Evolutionary conservation across 2,888 invertebrate genomes (phyloP), one percentile per base, ranked within the genome.

Genomic region (Archips xylosteana): DNA sequence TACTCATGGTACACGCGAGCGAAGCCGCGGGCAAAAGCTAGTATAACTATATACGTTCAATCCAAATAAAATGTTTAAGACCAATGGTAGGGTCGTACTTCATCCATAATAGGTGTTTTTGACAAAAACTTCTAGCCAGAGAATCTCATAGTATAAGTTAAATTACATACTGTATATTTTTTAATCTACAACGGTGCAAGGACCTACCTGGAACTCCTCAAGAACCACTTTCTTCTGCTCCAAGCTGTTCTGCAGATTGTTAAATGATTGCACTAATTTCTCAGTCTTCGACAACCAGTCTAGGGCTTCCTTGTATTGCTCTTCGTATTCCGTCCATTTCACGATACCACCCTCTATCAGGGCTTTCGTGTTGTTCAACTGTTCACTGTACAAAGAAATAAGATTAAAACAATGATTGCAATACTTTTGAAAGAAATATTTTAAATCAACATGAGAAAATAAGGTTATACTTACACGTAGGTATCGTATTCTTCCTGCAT

Each of bases 281-380:
- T 99, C 99, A 78, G 98, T 98, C 94, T 97, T 97, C 45, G 96
- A 97, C 83, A 99, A 93, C 98, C 98, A 98, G 84, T 98, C 97
- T 80, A 97, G 95, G 76, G 98, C 98, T 91, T 98, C 98, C 83
- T 97, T 96, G 88, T 97, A 98, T 83, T 98, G 97, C 88, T 98
- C 98, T 92, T 98, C 98, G 86, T 98, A 98, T 89, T 98, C 98
- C 0, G 97, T 98, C 98, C 98, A 98, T 87, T 98, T 98, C 0
- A 98, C 98, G 84, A 98, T 97, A 81, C 98, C 98, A 76, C 97
- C 96, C 91, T 98, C 98, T 65, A 98, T 94, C 57, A 97, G 92
- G 78, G 96, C 96, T 92, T 98, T 98, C 2, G 97, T 97, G 81
- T 96, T 97, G 81, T 96, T 96, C 5, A 98, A 90, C 75, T 96